These are phyloP conservation scores for Ptychochromis oligacanthus DNA, from an alignment of 2,113 vertebrate genomes.

Conservation along the genomic window DNA sequence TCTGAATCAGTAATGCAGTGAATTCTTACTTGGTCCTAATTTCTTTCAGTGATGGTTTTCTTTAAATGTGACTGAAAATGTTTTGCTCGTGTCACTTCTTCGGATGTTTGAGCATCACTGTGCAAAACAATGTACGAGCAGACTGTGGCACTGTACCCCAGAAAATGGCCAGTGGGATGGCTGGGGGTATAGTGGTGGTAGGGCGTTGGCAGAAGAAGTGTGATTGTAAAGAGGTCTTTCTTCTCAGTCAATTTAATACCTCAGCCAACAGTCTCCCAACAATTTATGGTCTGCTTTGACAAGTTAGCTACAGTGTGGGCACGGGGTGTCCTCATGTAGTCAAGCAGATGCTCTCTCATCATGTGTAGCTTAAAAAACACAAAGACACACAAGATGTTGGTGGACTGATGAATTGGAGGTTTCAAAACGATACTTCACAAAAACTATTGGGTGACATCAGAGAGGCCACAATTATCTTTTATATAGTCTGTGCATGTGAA, in stretches of 20 bases:
- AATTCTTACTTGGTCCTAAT: background rate
- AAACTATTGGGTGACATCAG: background rate
- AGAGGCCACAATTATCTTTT: background rate
- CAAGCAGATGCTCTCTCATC: too few species aligned
- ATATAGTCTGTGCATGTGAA: background rate
- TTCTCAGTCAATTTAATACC: background rate
- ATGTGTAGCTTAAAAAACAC: background rate
- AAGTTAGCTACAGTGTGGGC: background rate
- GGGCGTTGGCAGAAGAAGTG: background rate
- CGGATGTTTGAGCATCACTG: background rate
- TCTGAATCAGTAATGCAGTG: background rate
- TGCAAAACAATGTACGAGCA: background rate
- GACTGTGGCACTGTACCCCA: background rate
- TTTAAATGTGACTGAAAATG: background rate
- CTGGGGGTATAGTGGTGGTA: background rate
- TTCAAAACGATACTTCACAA: background rate
- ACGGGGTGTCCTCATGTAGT: background rate
- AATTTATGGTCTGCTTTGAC: background rate
- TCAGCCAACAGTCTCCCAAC: background rate
- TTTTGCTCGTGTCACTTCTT: background rate
- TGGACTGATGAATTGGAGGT: background rate
- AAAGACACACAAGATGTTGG: background rate
- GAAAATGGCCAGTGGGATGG: background rate
- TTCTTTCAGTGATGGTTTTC: background rate
- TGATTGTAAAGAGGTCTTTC: background rate